These are phyloP conservation scores for Pogonomyrmex californicus DNA, from an alignment of 1,140 invertebrate genomes.

Conservation along the genomic window DNA sequence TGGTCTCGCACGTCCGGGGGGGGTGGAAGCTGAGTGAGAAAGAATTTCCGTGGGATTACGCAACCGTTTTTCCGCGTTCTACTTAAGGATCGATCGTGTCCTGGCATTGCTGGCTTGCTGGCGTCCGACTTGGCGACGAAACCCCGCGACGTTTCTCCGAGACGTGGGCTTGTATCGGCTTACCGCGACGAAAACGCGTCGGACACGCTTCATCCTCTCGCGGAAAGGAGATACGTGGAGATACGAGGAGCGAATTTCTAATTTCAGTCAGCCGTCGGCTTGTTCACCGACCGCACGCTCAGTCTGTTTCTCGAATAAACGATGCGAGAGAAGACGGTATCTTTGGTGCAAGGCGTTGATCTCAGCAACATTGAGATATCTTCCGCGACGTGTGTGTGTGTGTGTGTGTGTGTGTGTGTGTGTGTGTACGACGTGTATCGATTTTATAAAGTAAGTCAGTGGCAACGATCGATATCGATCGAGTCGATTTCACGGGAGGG, in stretches of 20 bases:
- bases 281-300: background rate
- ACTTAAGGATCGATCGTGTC: conserved; percentile 61
- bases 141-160: conserved; percentile 11
- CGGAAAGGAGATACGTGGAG: background rate
- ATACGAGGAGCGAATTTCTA: conserved; percentile 47
- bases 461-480: background rate
- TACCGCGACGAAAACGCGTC: conserved; percentile 15
- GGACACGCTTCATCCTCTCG: background rate
- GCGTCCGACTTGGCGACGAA: conserved; percentile 20
- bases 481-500: background rate
- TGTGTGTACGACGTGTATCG: background rate
- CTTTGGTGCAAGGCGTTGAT: conserved; percentile 5
- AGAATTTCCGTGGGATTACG: conserved; percentile 67
- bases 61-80: conserved; percentile 24
- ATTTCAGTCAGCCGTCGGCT: conserved; percentile 22
- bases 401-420: no score
- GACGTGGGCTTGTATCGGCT: conserved; percentile 44
- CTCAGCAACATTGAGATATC: conserved; percentile 7
- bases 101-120: conserved; percentile 20
- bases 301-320: conserved; percentile 11
- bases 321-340: background rate
- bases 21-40: conserved; percentile 60
- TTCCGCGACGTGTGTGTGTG: no score
- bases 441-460: background rate
- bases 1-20: background rate